Evolutionary conservation across 92 coral and sea anemone species (phyloP).

Genomic region (Phenganax subtilis): DNA sequence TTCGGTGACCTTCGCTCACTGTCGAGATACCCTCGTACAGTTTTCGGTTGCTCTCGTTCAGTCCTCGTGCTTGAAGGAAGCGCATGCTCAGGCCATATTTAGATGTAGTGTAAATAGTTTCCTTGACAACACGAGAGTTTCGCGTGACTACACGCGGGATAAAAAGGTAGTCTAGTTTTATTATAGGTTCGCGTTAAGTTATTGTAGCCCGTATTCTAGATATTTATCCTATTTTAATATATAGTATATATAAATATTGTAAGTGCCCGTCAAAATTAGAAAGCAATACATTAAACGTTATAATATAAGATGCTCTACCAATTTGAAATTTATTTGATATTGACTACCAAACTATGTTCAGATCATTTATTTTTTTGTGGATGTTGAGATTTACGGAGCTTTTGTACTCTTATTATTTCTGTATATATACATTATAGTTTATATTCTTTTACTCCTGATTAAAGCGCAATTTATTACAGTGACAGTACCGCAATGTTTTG

Average conservation of each 20-base stretch:
- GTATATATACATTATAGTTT: too few species aligned
- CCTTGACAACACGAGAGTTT: conserved; percentile 2
- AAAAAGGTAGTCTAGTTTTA: conserved; percentile 9
- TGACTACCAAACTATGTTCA: too few species aligned
- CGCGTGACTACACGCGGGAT: not conserved
- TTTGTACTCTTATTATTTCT: too few species aligned
- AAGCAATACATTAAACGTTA: not conserved
- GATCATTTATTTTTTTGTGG: not conserved
- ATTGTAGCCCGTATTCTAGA: conserved; percentile 18
- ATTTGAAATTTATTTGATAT: too few species aligned
- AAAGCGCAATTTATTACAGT: too few species aligned
- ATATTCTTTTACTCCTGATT: too few species aligned
- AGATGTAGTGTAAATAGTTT: conserved; percentile 18
- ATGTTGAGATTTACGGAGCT: too few species aligned
- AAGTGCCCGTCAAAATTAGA: not conserved
- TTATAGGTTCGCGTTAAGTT: conserved; percentile 20
- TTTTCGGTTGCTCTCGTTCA: not conserved
- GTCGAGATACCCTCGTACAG: not conserved
- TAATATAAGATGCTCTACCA: too few species aligned
- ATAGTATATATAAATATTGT: conserved; percentile 35
- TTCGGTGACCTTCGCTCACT: not conserved
- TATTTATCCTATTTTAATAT: conserved; percentile 40
- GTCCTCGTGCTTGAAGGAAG: not conserved
- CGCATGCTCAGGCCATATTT: conserved; percentile 12
- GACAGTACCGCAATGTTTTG: too few species aligned